Conservation (phyloP, 2,888 invertebrate genomes). For the Euproctis similis region DNA sequence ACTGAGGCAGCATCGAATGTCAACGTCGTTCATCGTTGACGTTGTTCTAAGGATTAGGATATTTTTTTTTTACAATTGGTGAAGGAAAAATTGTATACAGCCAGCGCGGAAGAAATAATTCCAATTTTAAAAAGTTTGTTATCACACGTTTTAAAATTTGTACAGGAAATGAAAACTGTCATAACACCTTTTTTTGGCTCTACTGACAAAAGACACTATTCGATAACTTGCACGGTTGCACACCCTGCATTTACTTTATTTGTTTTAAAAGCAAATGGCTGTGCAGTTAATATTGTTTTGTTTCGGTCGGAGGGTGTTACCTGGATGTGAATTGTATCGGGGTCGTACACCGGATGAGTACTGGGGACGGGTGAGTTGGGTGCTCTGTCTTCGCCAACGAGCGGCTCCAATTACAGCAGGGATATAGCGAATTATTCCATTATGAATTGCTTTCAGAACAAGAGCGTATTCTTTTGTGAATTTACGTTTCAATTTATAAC, state of each 20-base stretch:
- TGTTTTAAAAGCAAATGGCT: constrained; percentile 30
- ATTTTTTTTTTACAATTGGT: constrained; percentile 20
- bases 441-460: constrained; percentile 32
- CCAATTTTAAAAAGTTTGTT: constrained; percentile 33
- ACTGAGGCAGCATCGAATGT: no score
- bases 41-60: constrained; percentile 20
- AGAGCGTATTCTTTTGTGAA: no score
- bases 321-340: constrained; percentile 14
- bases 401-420: constrained; percentile 27
- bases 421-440: constrained; percentile 34
- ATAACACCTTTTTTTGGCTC: constrained; percentile 17
- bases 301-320: constrained; percentile 16
- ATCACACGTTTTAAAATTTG: constrained; percentile 24
- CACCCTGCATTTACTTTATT: constrained; percentile 7
- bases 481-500: no score
- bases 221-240: constrained; percentile 9
- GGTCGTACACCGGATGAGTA: constrained; percentile 11
- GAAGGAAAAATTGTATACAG: constrained; percentile 17
- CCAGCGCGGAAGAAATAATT: constrained; percentile 46
- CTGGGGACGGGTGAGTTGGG: constrained; percentile 7
- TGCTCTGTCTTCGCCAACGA: constrained; percentile 11
- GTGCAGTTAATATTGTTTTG: constrained; percentile 20
- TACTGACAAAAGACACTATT: no score
- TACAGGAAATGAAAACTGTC: constrained; percentile 32
- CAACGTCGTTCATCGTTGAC: no score